Conservation (phyloP, 2,888 invertebrate species). For the Acholoe squamosa region DNA sequence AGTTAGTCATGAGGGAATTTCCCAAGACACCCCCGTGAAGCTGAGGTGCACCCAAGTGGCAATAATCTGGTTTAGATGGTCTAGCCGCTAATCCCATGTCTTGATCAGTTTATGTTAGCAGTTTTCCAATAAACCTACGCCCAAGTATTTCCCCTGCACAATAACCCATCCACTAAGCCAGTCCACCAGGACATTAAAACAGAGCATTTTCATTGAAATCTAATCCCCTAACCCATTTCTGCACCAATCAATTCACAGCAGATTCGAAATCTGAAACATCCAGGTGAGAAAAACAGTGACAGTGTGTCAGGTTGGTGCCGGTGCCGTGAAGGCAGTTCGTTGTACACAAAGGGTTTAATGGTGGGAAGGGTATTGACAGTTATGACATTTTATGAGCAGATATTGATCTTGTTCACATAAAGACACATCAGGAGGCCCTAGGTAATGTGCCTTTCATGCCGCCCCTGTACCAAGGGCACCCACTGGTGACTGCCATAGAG, state of each 20-base stretch:
- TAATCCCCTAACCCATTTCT: constrained; percentile 4
- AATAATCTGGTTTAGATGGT: constrained; percentile 14
- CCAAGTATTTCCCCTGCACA: background rate
- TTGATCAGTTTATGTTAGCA: constrained; percentile 17
- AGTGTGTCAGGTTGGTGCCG: background rate
- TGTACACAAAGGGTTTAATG: constrained; percentile 34
- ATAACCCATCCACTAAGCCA: background rate
- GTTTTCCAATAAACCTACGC: background rate
- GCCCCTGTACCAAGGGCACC: background rate
- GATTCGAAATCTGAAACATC: background rate
- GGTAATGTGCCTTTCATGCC: constrained; percentile 30
- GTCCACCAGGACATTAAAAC: background rate
- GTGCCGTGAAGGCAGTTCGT: background rate
- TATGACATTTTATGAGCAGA: background rate
- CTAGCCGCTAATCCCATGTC: background rate
- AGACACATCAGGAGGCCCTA: background rate
- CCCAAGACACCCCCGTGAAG: background rate
- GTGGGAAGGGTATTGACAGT: constrained; percentile 6
- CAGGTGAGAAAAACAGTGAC: background rate
- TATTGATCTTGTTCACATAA: constrained; percentile 38
- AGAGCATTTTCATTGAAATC: background rate
- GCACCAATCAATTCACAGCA: background rate
- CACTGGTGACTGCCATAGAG: background rate
- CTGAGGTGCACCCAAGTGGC: background rate
- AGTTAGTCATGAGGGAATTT: too few species aligned